Base-by-base conservation (phyloP, 2,888 invertebrate genomes). In the Hemithea aestivaria region DNA sequence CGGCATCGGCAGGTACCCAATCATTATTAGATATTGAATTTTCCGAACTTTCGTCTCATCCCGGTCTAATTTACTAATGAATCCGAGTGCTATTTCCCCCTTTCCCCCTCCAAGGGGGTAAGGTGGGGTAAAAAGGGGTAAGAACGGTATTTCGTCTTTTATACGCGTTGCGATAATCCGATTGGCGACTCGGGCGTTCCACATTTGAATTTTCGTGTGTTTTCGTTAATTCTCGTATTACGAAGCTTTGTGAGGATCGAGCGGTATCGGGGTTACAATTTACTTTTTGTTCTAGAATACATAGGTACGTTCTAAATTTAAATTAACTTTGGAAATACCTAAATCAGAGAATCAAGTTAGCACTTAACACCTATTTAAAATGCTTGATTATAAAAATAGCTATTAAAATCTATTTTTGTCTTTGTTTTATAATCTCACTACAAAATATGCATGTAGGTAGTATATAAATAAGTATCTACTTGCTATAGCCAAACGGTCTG, bases 11-110 rank as follows among this genome's bases (percentile, higher is more conserved):
- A 74, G 53, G 51, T 49, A 53, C 44, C 23, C 10, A 38, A 87
- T 87, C 85, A 87, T 87, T 87, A 87, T 85, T 85, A 85, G 83
- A 87, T 87, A 87, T 87, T 83, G 87, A 85, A 87, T 87, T 87
- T 87, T 87, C 85, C 70, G 76, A 88, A 88, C 85, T 88, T 87
- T 83, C 84, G 83, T 83, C 85, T 87, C 87, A 84, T 87, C 87
- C 84, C 80, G 77, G 81, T 87, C 85, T 87, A 87, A 88, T 87
- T 87, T 88, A 82, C 87, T 88, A 88, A 87, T 87, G 87, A 87
- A 87, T 83, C 87, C 82, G 83, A 81, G 84, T 83, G 78, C 84
- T 81, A 84, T 84, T 82, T 82, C 73, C 72, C 66, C 60, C 38
- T 10, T 42, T 43, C 28, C 39, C 45, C 27, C 60, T 66, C 41